Evolutionary conservation across 2,797 vertebrate genomes (phyloP).

Genomic region (Gobionotothen gibberifrons): DNA sequence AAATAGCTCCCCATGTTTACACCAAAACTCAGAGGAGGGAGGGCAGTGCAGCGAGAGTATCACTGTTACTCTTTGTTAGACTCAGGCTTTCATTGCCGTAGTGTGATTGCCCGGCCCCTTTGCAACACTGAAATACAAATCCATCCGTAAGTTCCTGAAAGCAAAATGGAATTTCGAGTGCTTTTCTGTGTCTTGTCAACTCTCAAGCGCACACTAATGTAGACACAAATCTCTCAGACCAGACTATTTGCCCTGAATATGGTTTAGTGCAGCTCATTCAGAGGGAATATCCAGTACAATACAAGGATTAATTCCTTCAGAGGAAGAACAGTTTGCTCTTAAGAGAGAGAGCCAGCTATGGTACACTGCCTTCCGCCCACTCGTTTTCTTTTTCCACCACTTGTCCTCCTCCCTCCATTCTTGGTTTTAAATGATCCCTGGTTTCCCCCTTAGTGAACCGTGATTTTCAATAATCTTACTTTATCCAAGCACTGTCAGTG

Average conservation of each 20-base stretch:
- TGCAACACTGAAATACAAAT: slow-evolving; percentile 52
- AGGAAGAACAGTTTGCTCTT: slow-evolving; percentile 42
- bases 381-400: not conserved
- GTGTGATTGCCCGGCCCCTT: slow-evolving; percentile 46
- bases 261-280: slow-evolving; percentile 48
- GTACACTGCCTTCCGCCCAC: slow-evolving; percentile 38
- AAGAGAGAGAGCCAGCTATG: slow-evolving; percentile 43
- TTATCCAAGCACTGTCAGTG: slow-evolving; percentile 27
- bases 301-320: slow-evolving; percentile 54
- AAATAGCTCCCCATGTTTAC: slow-evolving; percentile 75
- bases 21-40: slow-evolving; percentile 46
- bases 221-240: slow-evolving; percentile 51
- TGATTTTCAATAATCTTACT: slow-evolving; percentile 55
- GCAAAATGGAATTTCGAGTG: slow-evolving; percentile 60
- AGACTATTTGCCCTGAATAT: slow-evolving; percentile 50
- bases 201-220: slow-evolving; percentile 33
- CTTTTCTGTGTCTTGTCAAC: slow-evolving; percentile 58
- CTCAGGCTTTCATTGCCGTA: slow-evolving; percentile 43
- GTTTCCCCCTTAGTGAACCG: slow-evolving; percentile 25
- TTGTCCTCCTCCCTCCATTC: slow-evolving; percentile 25
- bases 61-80: slow-evolving; percentile 58
- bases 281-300: slow-evolving; percentile 55
- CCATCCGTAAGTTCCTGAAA: slow-evolving; percentile 50
- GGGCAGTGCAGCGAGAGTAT: slow-evolving; percentile 47
- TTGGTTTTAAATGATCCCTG: slow-evolving; percentile 50